Percentiles rank a stretch among this genome's conserved stretches.
Conservation (phyloP, 2,797 vertebrate genomes). For the Pipistrellus kuhlii region DNA sequence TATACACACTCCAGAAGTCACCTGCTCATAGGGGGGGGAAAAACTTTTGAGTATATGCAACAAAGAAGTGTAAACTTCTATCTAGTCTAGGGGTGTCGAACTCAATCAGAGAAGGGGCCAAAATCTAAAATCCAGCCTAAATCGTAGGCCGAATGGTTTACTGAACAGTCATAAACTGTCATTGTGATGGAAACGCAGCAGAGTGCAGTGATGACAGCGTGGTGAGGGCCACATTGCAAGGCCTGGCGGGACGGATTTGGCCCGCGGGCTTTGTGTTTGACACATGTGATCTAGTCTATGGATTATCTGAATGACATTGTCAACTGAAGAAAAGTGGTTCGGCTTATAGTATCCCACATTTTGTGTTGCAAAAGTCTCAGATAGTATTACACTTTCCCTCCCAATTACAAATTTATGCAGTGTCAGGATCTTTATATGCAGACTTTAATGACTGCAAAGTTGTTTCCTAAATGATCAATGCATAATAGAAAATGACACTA, state of each 20-base stretch:
- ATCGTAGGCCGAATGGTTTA: too few species aligned
- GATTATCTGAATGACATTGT: not conserved
- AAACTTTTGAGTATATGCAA: not conserved
- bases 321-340: not conserved
- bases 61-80: not conserved
- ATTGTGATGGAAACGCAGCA: too few species aligned
- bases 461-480: not conserved
- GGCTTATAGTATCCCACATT: not conserved
- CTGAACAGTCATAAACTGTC: too few species aligned
- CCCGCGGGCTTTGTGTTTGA: too few species aligned
- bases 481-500: not conserved
- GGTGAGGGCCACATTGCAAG: too few species aligned
- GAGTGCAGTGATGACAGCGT: too few species aligned
- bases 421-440: not conserved
- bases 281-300: not conserved
- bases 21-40: not conserved
- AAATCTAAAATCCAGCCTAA: too few species aligned
- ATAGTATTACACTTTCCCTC: not conserved
- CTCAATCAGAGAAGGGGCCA: too few species aligned
- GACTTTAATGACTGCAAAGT: not conserved
- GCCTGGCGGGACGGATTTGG: too few species aligned
- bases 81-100: too few species aligned
- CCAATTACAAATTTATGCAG: not conserved
- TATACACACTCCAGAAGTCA: not conserved
- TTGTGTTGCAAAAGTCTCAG: not conserved